Evolutionary conservation across 2,888 invertebrate species (phyloP).

Genomic region (Platynereis dumerilii): DNA sequence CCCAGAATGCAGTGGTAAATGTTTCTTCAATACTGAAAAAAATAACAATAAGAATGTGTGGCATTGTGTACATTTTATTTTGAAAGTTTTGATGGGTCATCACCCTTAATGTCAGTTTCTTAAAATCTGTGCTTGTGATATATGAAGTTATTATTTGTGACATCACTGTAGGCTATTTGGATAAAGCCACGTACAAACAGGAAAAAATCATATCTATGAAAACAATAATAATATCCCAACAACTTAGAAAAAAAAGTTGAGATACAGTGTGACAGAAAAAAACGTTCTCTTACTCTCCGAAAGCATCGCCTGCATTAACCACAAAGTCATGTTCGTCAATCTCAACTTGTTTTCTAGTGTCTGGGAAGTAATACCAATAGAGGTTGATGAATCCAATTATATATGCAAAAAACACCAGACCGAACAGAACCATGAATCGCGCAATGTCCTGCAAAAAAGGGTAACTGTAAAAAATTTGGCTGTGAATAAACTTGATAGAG

Average conservation of each 20-base stretch:
- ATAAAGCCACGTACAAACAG: no score
- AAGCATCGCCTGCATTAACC: constrained; percentile 47
- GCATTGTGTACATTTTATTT: background rate
- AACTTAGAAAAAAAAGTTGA: no score
- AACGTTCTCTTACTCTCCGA: constrained; percentile 57
- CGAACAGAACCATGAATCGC: constrained; percentile 33
- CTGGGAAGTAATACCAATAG: constrained; percentile 60
- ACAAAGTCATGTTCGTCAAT: constrained; percentile 40
- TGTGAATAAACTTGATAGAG: no score
- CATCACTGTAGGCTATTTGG: no score
- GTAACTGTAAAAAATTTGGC: no score
- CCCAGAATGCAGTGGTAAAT: constrained; percentile 14
- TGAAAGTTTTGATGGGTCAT: background rate
- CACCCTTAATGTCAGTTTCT: background rate
- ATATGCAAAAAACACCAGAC: constrained; percentile 51
- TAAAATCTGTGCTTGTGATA: background rate
- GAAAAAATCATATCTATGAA: no score
- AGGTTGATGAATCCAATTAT: constrained; percentile 60
- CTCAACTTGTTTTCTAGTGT: constrained; percentile 47
- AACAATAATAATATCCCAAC: no score
- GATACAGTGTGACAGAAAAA: no score
- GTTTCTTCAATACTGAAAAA: constrained; percentile 8
- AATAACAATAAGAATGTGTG: background rate
- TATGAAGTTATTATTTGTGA: background rate
- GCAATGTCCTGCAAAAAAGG: constrained; percentile 34